Conservation (phyloP, 2,113 vertebrate species). For the Protomyctophum bolini region DNA sequence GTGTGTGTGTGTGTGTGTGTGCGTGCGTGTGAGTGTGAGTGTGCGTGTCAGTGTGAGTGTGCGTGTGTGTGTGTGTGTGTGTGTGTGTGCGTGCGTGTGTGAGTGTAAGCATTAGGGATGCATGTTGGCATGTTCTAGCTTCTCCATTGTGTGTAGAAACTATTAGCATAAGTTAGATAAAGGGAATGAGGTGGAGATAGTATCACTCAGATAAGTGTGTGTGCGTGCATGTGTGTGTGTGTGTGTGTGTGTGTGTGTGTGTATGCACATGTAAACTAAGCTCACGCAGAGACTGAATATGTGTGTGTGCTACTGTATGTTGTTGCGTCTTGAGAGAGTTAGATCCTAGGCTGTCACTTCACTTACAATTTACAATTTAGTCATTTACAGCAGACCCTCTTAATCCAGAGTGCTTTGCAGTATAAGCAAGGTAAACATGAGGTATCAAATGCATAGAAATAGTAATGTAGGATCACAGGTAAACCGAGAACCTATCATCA, state of each 20-base stretch:
- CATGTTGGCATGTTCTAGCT: conserved; percentile 33
- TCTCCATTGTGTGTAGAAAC: conserved; percentile 27
- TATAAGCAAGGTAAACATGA: too few relatives aligned
- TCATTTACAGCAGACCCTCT: too few relatives aligned
- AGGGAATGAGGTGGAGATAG: conserved; percentile 68
- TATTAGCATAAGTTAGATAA: conserved; percentile 70
- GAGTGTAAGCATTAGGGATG: conserved; percentile 8
- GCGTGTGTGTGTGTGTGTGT: neutral
- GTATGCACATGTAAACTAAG: conserved; percentile 43
- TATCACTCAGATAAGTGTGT: conserved; percentile 45
- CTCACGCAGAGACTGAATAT: conserved; percentile 19
- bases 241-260: conserved; percentile 24
- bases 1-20: neutral
- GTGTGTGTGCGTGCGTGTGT: conserved; percentile 8
- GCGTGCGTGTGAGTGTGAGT: conserved; percentile 5
- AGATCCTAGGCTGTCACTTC: neutral
- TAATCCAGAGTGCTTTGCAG: too few relatives aligned
- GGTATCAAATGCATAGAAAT: too few relatives aligned
- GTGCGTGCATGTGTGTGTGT: neutral
- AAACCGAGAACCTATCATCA: too few relatives aligned
- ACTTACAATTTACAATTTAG: too few relatives aligned
- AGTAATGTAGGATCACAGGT: too few relatives aligned
- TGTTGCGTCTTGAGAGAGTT: conserved; percentile 31
- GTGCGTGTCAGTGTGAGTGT: neutral
- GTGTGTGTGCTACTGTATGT: neutral